Conservation (phyloP, 2,113 vertebrate genomes). For the Crocuta crocuta region DNA sequence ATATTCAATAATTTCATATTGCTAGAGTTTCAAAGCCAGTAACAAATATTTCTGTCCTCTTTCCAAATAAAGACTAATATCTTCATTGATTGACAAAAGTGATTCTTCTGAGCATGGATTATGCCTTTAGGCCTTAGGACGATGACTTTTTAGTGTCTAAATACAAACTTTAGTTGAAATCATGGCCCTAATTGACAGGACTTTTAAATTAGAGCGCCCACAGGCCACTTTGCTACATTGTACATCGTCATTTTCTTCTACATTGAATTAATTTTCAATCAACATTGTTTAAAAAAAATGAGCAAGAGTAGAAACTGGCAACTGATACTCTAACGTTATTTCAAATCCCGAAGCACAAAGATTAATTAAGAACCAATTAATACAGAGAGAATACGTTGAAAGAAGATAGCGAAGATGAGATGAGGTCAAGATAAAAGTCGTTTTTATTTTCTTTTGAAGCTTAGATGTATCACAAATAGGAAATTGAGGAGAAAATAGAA, state of each 20-base stretch:
- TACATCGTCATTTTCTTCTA: slow-evolving; percentile 82
- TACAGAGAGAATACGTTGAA: slow-evolving; percentile 62
- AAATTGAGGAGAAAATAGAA: slow-evolving; percentile 1
- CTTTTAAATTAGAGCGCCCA: slow-evolving; percentile 87
- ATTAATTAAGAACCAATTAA: slow-evolving; percentile 86
- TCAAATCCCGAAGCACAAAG: slow-evolving; percentile 83
- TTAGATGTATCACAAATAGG: slow-evolving; percentile 57
- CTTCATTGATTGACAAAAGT: slow-evolving; percentile 74
- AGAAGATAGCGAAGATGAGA: slow-evolving; percentile 61
- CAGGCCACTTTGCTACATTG: slow-evolving; percentile 77
- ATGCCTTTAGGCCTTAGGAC: slow-evolving; percentile 79
- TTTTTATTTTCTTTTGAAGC: slow-evolving; percentile 53
- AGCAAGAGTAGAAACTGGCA: slow-evolving; percentile 70
- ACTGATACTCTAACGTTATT: slow-evolving; percentile 81
- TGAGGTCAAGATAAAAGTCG: slow-evolving; percentile 80
- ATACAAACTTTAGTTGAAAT: slow-evolving; percentile 84
- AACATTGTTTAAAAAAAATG: slow-evolving; percentile 72
- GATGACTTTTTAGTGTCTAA: slow-evolving; percentile 81
- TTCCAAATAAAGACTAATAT: slow-evolving; percentile 81
- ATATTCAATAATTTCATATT: slow-evolving; percentile 73
- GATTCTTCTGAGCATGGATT: slow-evolving; percentile 74
- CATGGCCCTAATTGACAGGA: slow-evolving; percentile 83
- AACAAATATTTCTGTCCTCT: slow-evolving; percentile 81
- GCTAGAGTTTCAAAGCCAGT: slow-evolving; percentile 75
- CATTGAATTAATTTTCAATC: slow-evolving; percentile 83